A percentile compares a stretch with the other conserved stretches of the same genome.
Conservation (phyloP, 1,140 invertebrate genomes). For the Harlomillsia oculata region DNA sequence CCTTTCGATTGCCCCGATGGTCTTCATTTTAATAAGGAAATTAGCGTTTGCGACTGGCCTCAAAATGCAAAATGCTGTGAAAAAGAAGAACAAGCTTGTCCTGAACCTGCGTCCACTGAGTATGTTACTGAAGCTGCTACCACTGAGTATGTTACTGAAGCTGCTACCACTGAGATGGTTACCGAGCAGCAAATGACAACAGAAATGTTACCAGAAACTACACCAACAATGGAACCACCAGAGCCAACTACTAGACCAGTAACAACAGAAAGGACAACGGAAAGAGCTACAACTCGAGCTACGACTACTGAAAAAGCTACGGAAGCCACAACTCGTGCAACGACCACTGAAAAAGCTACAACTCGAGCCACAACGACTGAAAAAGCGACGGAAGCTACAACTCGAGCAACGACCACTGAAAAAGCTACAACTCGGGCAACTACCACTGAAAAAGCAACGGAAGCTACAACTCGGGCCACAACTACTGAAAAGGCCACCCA, state of each 20-base stretch:
- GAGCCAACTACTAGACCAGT: not conserved
- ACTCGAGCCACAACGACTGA: not conserved
- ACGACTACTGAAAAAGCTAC: not conserved
- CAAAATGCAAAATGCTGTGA: not conserved
- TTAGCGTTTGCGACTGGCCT: conserved; percentile 3
- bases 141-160: not conserved
- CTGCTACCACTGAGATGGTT: not conserved
- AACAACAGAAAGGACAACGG: not conserved
- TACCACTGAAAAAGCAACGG: not conserved
- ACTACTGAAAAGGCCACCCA: not conserved
- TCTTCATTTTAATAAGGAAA: conserved; percentile 4
- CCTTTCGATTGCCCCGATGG: conserved; percentile 5
- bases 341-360: not conserved
- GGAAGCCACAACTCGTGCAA: not conserved
- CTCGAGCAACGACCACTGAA: not conserved
- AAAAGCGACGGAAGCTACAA: not conserved
- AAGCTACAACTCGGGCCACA: not conserved
- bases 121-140: not conserved
- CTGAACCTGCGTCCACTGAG: not conserved
- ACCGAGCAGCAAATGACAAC: not conserved
- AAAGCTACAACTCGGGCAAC: not conserved
- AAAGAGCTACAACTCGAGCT: not conserved
- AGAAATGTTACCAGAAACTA: too few species aligned
- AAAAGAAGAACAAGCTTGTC: not conserved
- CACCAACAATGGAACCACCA: not conserved